Evolutionary conservation across 2,888 invertebrate species (phyloP).

Genomic region (Standfussiana lucernea): DNA sequence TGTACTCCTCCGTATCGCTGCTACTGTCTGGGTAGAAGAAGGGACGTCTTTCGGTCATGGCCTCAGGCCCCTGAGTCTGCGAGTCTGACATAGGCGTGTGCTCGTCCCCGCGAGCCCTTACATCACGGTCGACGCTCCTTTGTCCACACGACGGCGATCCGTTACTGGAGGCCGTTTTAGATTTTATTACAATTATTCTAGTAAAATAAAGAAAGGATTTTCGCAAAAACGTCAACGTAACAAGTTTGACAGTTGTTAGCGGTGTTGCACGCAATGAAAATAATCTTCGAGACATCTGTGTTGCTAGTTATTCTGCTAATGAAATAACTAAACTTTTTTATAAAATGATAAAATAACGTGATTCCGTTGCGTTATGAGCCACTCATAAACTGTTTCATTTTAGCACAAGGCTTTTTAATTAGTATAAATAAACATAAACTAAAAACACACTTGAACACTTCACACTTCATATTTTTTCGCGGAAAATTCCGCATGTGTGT

Average conservation of each 20-base stretch:
- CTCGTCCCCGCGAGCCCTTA: conserved; percentile 83
- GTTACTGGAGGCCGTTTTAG: conserved; percentile 66
- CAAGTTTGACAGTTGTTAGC: conserved; percentile 60
- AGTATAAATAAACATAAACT: neutral
- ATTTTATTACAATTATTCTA: conserved; percentile 45
- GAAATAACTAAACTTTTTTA: neutral
- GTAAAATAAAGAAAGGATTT: conserved; percentile 64
- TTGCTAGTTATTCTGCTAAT: conserved; percentile 32
- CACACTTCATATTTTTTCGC: neutral
- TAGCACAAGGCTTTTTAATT: neutral
- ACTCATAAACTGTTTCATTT: neutral
- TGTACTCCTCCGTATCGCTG: conserved; percentile 96
- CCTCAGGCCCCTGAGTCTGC: conserved; percentile 83
- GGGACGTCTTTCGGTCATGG: conserved; percentile 85
- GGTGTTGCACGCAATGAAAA: conserved; percentile 31
- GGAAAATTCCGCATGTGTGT: conserved; percentile 19
- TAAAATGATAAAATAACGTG: neutral
- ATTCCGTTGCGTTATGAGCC: neutral
- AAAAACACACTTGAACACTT: too few relatives aligned
- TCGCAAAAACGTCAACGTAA: conserved; percentile 68
- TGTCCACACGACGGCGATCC: conserved; percentile 70
- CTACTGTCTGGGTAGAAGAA: conserved; percentile 93
- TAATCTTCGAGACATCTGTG: neutral
- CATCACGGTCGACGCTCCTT: conserved; percentile 82
- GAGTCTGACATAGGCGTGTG: conserved; percentile 86